Evolutionary conservation across 2,888 invertebrate species (phyloP), one percentile per base, ranked within the genome.

Genomic region (Rhogogaster chlorosoma): DNA sequence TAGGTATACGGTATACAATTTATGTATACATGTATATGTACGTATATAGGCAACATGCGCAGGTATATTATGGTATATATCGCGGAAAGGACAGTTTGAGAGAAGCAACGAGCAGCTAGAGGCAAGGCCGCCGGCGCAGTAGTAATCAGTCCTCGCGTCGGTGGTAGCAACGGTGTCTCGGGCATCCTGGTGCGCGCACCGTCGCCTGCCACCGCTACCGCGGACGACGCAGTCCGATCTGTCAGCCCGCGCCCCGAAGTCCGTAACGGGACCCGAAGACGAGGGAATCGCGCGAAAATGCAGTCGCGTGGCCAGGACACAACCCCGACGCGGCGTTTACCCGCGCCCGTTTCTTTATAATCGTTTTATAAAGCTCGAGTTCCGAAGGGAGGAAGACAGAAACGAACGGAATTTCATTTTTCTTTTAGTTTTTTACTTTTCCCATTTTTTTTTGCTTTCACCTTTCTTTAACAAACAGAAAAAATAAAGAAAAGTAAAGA

Each of bases 181-280:
- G 77, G 45, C 49, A 77, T 77, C 49, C 77, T 77, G 77, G 49
- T 77, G 45, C 77, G 77, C 77, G 77, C 73, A 73, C 73, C 73
- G 73, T 49, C 42, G 73, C 49, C 85, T 78, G 71, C 61, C 57
- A 53, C 85, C 85, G 89, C 86, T 86, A 87, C 87, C 87, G 87
- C 89, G 87, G 88, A 86, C 87, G 83, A 80, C 80, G 80, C 80
- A 80, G 80, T 80, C 80, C 57, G 57, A 80, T 85, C 85, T 78
- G 83, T 67, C 86, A 70, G 57, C 73, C 84, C 84, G 85, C 85
- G 80, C 84, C 78, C 86, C 85, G 87, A 86, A 86, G 87, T 77
- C 77, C 77, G 10, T 73, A 73, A 73, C 73, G 42, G 26, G 49
- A 53, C 26, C n/a, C 29, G 57, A 22, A 61, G 57, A 61, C 49